phyloP scores from a whole-genome alignment of 2,797 vertebrate genomes.

The Pseudotriccus pelzelni region DNA sequence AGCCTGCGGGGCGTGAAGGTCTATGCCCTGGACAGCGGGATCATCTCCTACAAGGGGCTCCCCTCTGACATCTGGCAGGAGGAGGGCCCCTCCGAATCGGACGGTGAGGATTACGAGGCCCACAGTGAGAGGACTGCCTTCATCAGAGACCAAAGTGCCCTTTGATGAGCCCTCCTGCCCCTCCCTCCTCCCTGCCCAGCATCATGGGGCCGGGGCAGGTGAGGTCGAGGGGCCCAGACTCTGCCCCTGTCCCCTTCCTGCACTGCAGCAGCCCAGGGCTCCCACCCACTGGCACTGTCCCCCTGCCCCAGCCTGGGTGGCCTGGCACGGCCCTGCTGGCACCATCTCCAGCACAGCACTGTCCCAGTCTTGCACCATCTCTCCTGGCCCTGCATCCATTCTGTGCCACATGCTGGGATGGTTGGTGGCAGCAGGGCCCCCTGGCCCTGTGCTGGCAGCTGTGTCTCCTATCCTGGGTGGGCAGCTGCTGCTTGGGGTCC shows the following conservation, averaged over 20 bases:
- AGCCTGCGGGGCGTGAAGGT: conserved; percentile 87
- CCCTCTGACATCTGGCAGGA: conserved; percentile 91
- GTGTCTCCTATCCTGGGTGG: fast-evolving
- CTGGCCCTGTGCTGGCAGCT: background rate
- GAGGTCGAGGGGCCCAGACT: conserved; percentile 56
- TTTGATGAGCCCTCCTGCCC: conserved; percentile 83
- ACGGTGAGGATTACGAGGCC: conserved; percentile 87
- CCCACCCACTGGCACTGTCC: background rate
- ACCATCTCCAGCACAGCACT: background rate
- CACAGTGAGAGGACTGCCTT: conserved; percentile 97
- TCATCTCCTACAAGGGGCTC: conserved; percentile 93
- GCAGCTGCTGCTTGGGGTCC: background rate
- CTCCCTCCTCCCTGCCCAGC: conserved; percentile 40
- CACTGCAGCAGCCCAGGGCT: background rate
- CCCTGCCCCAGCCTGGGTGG: background rate
- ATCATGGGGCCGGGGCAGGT: background rate
- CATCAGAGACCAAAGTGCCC: conserved; percentile 99
- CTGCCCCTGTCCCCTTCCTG: background rate
- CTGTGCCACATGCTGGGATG: fast-evolving
- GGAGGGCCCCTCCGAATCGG: conserved; percentile 87
- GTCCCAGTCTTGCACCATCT: background rate
- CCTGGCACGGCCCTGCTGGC: background rate
- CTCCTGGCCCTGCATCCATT: background rate
- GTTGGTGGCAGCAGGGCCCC: background rate
- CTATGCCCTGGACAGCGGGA: conserved; percentile 83